Percentiles rank a stretch among this genome's conserved stretches.
Conservation (phyloP, 1,140 invertebrate genomes). For the Pogonomyrmex californicus region DNA sequence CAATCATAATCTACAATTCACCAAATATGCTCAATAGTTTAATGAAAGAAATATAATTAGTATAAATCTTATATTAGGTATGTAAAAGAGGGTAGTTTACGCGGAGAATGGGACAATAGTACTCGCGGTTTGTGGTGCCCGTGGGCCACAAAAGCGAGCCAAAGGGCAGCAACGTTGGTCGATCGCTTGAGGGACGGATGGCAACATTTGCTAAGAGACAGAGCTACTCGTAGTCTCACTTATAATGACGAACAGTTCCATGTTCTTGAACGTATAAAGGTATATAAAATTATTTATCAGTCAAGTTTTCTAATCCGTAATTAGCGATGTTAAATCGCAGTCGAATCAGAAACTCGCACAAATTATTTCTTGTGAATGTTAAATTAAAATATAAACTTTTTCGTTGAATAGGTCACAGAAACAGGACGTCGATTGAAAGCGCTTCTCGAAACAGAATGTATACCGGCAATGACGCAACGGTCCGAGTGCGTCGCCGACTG, state of each 20-base stretch:
- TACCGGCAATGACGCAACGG: slow-evolving; percentile 89
- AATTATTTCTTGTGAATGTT: slow-evolving; percentile 7
- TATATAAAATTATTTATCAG: slow-evolving; percentile 65
- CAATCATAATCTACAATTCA: neutral
- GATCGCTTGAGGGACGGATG: slow-evolving; percentile 95
- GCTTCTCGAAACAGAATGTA: slow-evolving; percentile 90
- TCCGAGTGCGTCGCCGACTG: slow-evolving; percentile 93
- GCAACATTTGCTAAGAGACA: slow-evolving; percentile 96
- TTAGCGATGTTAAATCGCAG: neutral
- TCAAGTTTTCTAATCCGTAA: neutral
- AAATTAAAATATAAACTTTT: slow-evolving; percentile 9
- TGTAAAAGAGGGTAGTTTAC: slow-evolving; percentile 88
- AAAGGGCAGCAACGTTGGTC: slow-evolving; percentile 92
- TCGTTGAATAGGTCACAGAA: slow-evolving; percentile 86
- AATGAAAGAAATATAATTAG: slow-evolving; percentile 42
- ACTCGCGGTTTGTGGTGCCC: slow-evolving; percentile 90
- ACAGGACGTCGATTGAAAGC: slow-evolving; percentile 90
- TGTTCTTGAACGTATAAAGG: slow-evolving; percentile 93
- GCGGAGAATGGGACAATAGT: slow-evolving; percentile 92
- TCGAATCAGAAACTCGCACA: neutral
- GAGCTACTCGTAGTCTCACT: slow-evolving; percentile 93
- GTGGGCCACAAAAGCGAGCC: slow-evolving; percentile 89
- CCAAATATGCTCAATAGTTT: neutral
- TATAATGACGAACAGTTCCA: slow-evolving; percentile 98
- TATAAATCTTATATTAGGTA: slow-evolving; percentile 76